Evolutionary conservation across 2,113 vertebrate species (phyloP), one percentile per base, ranked within the genome.

Genomic region (Nyctereutes procyonoides): DNA sequence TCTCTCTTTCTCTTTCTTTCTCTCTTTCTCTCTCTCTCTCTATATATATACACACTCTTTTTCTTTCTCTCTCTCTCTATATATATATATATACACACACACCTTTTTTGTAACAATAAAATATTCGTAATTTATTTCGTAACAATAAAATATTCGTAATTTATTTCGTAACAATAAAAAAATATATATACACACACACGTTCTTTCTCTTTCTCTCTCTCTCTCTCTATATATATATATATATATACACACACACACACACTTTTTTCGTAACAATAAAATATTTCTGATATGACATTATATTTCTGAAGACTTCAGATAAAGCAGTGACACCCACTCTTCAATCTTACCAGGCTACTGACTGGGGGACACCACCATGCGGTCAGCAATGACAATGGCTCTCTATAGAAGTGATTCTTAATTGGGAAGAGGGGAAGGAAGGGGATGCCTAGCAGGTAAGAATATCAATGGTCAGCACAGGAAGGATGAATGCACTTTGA

Each of bases 241-340:
- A 67, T 2, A 35, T 1, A 69, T 2, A 35, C 3, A 71, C 4
- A 71, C 8, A 71, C 17, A 77, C 63, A 65, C 0, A 1, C 60
- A 53, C 0, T 35, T n/a, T 43, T 95, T 93, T 94, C 16, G n/a
- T 53, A 95, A 63, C 30, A 84, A 92, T 91, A 58, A 74, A 97
- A 82, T 73, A 8, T 74, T 91, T 95, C 63, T 95, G 56, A 73
- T 65, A 95, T 94, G 95, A 60, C 32, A 58, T 51, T 74, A 55
- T 22, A 28, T 1, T 91, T 93, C 82, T 83, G 14, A 95, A 14
- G 26, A 35, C 63, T 96, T 92, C 51, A 81, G 0, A 1, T 35
- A 35, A 48, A 26, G 14, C 43, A 53, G 0, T 0, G 43, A 82
- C 1, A 82, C 32, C 0, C 84, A 32, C 16, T 88, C 56, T 9